A percentile compares a stretch with the other conserved stretches of the same genome.
phyloP scores from a whole-genome alignment of 2,888 invertebrate genomes.

The Phrixothrix hirtus region DNA sequence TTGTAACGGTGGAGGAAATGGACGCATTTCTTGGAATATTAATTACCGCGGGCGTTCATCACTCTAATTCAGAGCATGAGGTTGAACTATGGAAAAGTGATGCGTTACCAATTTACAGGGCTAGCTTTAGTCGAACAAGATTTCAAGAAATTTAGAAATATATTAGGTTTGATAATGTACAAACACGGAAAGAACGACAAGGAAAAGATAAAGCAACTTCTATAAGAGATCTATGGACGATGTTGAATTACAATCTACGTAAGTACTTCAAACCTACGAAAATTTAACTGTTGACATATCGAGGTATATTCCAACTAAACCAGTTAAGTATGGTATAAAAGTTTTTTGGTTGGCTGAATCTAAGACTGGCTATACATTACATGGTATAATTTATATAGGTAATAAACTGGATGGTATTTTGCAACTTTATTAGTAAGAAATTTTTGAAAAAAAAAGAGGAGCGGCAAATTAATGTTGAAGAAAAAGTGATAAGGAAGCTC shows the following conservation, averaged over 20 bases:
- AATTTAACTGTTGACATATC: slow-evolving; percentile 12
- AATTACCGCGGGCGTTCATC: neutral
- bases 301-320: slow-evolving; percentile 13
- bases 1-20: no score
- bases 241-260: slow-evolving; percentile 8
- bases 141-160: slow-evolving; percentile 11
- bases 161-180: slow-evolving; percentile 14
- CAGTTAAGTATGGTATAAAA: slow-evolving; percentile 13
- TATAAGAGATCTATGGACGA: slow-evolving; percentile 12
- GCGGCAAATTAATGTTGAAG: slow-evolving; percentile 7
- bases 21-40: no score
- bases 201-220: slow-evolving; percentile 15
- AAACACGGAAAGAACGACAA: slow-evolving; percentile 7
- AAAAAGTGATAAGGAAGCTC: slow-evolving; percentile 5
- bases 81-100: slow-evolving; percentile 12
- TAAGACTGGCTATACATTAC: slow-evolving; percentile 2
- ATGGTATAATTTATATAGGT: slow-evolving; percentile 11
- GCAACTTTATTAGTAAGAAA: neutral
- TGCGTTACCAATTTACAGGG: slow-evolving; percentile 5
- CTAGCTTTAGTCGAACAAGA: neutral
- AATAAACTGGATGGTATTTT: no score
- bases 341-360: no score
- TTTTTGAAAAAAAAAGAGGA: neutral
- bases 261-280: slow-evolving; percentile 5
- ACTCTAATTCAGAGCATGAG: slow-evolving; percentile 9